Base-by-base conservation (phyloP, 2,888 invertebrate genomes). In the Notodonta ziczac region DNA sequence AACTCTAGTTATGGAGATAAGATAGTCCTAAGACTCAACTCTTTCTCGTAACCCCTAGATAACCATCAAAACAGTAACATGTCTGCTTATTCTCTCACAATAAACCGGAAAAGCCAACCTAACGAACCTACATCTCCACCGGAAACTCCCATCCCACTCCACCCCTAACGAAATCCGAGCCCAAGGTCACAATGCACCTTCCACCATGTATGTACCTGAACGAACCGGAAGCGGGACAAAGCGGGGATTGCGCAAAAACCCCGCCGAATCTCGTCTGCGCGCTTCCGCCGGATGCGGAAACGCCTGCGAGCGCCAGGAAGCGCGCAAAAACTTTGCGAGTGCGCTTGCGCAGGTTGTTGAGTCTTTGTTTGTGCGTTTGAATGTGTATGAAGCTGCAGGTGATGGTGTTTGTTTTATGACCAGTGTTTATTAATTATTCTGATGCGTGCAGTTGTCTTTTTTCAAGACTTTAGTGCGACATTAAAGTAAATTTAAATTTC, bases 181-280 rank as follows among this genome's bases (percentile, higher is more conserved):
- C 82, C 90, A 91, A 92, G 91, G 91, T 90, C 90, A 89, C 69
- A 86, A 81, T 89, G 85, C 92, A 92, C 92, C 92, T 90, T 87
- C 89, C 79, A 71, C 74, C 74, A 77, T 77, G 80, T 83, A 77
- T 77, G 80, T 83, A 85, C 83, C 83, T 85, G 86, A 87, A 82
- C 80, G 69, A 73, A 69, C 84, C 81, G 88, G 87, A 88, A 86
- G 74, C 74, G 70, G 74, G 72, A 85, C 84, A 84, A 84, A 84
- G 84, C 78, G 73, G 67, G 73, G 69, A 73, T 82, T 79, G 83
- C 75, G 85, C 85, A 90, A 87, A 87, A 85, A 82, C 83, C 74
- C 56, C 62, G 44, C 63, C 85, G 80, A 89, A 86, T 87, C 88
- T 88, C 91, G 86, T 90, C 87, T 85, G 87, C 84, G 70, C 80